These are phyloP conservation scores for Brenthis ino DNA, from an alignment of 2,888 invertebrate species.

Conservation along the genomic window DNA sequence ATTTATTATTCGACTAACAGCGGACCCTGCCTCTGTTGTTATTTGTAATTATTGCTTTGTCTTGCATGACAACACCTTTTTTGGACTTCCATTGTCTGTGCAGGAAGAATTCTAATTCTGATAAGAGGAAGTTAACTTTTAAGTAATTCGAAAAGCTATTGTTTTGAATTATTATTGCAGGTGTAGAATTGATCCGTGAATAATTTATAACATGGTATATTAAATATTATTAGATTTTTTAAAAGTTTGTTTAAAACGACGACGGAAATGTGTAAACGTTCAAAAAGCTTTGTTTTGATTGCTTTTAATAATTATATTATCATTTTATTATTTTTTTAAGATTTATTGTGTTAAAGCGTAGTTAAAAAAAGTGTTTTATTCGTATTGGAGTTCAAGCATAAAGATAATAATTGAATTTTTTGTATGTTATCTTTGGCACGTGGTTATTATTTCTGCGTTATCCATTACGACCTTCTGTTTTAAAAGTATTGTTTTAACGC, in stretches of 20 bases:
- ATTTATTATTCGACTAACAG: too few relatives aligned
- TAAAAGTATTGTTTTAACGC: constrained; percentile 51
- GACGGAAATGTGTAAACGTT: too few relatives aligned
- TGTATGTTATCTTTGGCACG: constrained; percentile 11
- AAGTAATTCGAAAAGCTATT: constrained; percentile 35
- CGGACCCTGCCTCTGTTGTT: constrained; percentile 37
- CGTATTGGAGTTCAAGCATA: background rate
- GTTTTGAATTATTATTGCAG: background rate
- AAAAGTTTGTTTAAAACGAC: too few relatives aligned
- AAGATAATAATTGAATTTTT: background rate
- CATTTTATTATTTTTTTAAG: too few relatives aligned
- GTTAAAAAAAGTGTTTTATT: background rate
- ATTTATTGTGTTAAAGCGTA: background rate
- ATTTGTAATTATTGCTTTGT: constrained; percentile 45
- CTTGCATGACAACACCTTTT: constrained; percentile 56
- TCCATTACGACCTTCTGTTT: constrained; percentile 47
- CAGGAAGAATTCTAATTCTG: constrained; percentile 74
- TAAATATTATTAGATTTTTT: too few relatives aligned
- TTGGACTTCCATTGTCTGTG: constrained; percentile 68
- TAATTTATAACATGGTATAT: background rate
- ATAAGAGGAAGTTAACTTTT: constrained; percentile 65
- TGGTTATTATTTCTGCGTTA: background rate
- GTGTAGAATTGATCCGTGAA: background rate
- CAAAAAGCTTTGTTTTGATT: too few relatives aligned
- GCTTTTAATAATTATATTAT: too few relatives aligned